A percentile compares a stretch with the other conserved stretches of the same genome.
Evolutionary conservation across 2,888 invertebrate species (phyloP).

Genomic region (Iselma pallidipennis): DNA sequence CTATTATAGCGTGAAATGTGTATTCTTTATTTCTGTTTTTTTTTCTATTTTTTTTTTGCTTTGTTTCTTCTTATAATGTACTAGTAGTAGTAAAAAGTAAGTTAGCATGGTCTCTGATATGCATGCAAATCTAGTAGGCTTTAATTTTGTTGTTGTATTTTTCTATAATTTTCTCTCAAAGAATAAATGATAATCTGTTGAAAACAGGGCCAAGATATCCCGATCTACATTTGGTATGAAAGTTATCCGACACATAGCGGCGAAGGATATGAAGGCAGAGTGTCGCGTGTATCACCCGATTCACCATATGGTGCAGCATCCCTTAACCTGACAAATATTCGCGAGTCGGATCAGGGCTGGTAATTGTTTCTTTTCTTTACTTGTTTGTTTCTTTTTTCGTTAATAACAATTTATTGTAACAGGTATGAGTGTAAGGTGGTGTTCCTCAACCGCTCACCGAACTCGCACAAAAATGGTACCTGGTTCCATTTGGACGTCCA

Average conservation of each 20-base stretch:
- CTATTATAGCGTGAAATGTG: no score
- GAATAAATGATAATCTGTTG: constrained; percentile 29
- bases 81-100: constrained; percentile 11
- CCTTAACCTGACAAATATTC: constrained; percentile 93
- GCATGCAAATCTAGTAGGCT: neutral
- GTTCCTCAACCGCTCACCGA: constrained; percentile 92
- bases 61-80: no score
- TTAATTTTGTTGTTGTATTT: constrained; percentile 20
- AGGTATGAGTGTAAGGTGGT: constrained; percentile 71
- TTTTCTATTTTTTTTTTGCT: constrained; percentile 7
- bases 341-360: constrained; percentile 95
- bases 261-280: constrained; percentile 90
- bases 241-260: constrained; percentile 97
- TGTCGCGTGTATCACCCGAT: constrained; percentile 85
- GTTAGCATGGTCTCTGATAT: neutral
- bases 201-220: constrained; percentile 87
- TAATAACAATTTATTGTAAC: no score
- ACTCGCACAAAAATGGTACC: constrained; percentile 91
- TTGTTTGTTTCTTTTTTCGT: constrained; percentile 9
- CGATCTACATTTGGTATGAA: constrained; percentile 98
- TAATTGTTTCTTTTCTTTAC: constrained; percentile 83
- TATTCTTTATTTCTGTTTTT: neutral
- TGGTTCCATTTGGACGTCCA: constrained; percentile 99
- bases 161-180: constrained; percentile 32
- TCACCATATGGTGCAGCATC: constrained; percentile 90